Percentiles rank a stretch among this genome's conserved stretches.
These are phyloP conservation scores for Euura lappo DNA, from an alignment of 1,140 invertebrate genomes.

Conservation along the genomic window DNA sequence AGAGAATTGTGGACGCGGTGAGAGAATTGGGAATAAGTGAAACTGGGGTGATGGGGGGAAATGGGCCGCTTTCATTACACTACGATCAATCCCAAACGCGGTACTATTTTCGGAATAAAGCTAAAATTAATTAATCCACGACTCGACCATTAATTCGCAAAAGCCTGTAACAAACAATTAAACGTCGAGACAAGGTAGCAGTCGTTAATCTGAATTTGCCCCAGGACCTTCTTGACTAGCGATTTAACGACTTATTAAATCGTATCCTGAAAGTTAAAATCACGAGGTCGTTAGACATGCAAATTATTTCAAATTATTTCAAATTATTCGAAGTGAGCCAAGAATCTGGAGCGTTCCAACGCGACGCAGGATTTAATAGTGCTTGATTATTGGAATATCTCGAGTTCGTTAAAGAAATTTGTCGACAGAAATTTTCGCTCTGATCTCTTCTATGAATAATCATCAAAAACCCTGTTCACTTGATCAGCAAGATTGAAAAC, in stretches of 20 bases:
- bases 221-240: neutral
- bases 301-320: slow-evolving; percentile 7
- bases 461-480: too few relatives aligned
- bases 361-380: neutral
- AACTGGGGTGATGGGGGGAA: neutral
- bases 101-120: neutral
- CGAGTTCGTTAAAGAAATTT: neutral
- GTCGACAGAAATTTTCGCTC: neutral
- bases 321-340: neutral
- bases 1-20: too few relatives aligned
- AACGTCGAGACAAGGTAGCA: neutral
- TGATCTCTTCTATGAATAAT: too few relatives aligned
- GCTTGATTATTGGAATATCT: slow-evolving; percentile 1
- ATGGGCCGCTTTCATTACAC: neutral
- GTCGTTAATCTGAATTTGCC: slow-evolving; percentile 7
- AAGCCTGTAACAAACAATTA: slow-evolving; percentile 1
- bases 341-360: neutral
- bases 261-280: neutral
- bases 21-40: too few relatives aligned
- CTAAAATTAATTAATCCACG: neutral
- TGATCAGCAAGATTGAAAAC: neutral
- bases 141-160: slow-evolving; percentile 3
- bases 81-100: neutral
- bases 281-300: neutral
- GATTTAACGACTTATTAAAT: slow-evolving; percentile 7